Base-by-base conservation (phyloP, 2,888 invertebrate species). In the Drosophila paranaensis region DNA sequence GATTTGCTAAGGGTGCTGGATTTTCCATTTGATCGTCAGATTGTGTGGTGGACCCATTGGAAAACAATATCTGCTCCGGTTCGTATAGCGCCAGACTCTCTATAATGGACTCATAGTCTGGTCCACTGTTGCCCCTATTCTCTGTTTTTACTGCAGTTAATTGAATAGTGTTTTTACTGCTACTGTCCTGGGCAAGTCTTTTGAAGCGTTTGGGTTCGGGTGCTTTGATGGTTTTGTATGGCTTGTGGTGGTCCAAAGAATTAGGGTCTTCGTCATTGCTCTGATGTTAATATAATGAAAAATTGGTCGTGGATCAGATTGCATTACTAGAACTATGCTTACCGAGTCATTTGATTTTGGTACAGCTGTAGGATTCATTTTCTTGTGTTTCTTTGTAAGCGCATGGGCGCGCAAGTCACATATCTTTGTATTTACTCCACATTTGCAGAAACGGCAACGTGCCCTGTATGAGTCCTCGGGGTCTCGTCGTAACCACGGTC, bases 381-480 rank as follows among this genome's bases (percentile, higher is more conserved):
- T 86, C 30, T 67, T 57, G 46, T 83, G 83, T 25, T 83, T 83
- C 54, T 88, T 83, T 20, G 83, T 83, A 1, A 73, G n/a, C 8
- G 89, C 83, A 45, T 83, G 83, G 51, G 89, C 87, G 40, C 83
- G 83, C 50, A 83, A 69, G 60, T 83, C 83, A 39, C 78, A 77
- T 35, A 88, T 58, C 68, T 83, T 83, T 16, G 83, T 83, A 57
- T 83, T 83, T 10, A 83, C 83, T 11, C 87, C 80, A 55, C 83
- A 83, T 61, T 88, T 83, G 55, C 83, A 83, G 16, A 77, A 75
- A 8, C 87, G 74, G 27, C 83, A 83, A 14, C 73, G 83, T 11
- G 83, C 83, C 25, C 89, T 71, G 25, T 83, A 83, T 6, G 89
- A 82, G 37, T 83, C 83, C 39, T 89, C 89, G 1, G 89, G 83